Conservation (phyloP, 2,113 vertebrate species). For the Epinephelus lanceolatus region DNA sequence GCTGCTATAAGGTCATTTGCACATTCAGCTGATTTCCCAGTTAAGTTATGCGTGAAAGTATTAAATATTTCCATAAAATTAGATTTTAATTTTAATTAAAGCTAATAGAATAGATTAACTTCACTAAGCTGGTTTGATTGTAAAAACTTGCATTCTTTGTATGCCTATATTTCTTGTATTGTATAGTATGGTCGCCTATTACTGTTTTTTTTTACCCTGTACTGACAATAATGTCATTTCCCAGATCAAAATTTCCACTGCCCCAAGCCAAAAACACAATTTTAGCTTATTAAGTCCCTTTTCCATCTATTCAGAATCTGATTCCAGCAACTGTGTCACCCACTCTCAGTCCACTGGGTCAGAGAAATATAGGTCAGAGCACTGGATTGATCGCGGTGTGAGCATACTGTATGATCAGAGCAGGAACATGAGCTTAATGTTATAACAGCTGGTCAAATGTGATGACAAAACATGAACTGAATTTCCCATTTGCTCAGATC, state of each 20-base stretch:
- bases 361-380: conserved; percentile 48
- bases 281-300: conserved; percentile 31
- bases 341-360: conserved; percentile 22
- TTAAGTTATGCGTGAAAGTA: conserved; percentile 20
- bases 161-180: not conserved
- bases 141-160: not conserved
- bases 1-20: conserved; percentile 59
- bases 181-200: not conserved
- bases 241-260: conserved; percentile 4
- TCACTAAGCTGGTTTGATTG: conserved; percentile 15
- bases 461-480: conserved; percentile 56
- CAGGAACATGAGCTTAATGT: conserved; percentile 43
- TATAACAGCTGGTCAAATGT: conserved; percentile 54
- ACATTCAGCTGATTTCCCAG: conserved; percentile 61
- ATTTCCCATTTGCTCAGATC: conserved; percentile 49
- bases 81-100: conserved; percentile 51
- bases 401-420: conserved; percentile 28
- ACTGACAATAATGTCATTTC: conserved; percentile 19
- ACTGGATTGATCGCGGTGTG: conserved; percentile 12
- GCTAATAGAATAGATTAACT: conserved; percentile 49
- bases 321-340: conserved; percentile 9
- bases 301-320: not conserved
- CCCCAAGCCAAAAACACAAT: conserved; percentile 1
- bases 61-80: conserved; percentile 59
- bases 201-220: not conserved